Evolutionary conservation across 1,140 invertebrate genomes (phyloP).

Genomic region (Lepidurus arcticus): DNA sequence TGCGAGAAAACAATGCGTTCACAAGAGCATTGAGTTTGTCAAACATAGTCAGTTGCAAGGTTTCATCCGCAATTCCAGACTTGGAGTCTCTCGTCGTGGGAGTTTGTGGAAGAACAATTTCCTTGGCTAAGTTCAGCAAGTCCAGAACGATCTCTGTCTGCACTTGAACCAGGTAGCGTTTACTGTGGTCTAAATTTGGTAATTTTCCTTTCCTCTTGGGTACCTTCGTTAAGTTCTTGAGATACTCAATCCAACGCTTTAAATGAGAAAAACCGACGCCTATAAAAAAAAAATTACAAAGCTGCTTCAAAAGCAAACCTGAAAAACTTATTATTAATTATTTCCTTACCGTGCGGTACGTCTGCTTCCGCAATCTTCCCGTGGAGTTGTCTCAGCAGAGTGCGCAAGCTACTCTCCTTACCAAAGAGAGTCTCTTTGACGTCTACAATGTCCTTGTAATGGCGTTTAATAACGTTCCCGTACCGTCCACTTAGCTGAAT

Average conservation of each 20-base stretch:
- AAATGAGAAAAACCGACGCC: neutral
- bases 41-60: neutral
- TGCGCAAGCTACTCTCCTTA: neutral
- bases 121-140: neutral
- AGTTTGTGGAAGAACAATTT: neutral
- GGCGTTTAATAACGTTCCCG: conserved; percentile 53
- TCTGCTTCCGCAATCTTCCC: neutral
- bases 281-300: neutral
- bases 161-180: neutral
- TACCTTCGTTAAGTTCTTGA: neutral
- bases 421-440: conserved; percentile 47
- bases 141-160: conserved; percentile 15
- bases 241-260: neutral
- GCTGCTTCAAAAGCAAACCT: neutral
- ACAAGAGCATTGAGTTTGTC: neutral
- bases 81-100: neutral
- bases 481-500: conserved; percentile 58
- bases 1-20: neutral
- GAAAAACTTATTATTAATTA: neutral
- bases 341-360: neutral
- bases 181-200: neutral
- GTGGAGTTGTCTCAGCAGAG: neutral
- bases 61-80: neutral
- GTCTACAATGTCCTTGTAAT: conserved; percentile 50
- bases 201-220: conserved; percentile 27